Percentiles rank a stretch among this genome's conserved stretches.
Conservation (phyloP, 2,113 vertebrate genomes). For the Nannospalax galili region DNA sequence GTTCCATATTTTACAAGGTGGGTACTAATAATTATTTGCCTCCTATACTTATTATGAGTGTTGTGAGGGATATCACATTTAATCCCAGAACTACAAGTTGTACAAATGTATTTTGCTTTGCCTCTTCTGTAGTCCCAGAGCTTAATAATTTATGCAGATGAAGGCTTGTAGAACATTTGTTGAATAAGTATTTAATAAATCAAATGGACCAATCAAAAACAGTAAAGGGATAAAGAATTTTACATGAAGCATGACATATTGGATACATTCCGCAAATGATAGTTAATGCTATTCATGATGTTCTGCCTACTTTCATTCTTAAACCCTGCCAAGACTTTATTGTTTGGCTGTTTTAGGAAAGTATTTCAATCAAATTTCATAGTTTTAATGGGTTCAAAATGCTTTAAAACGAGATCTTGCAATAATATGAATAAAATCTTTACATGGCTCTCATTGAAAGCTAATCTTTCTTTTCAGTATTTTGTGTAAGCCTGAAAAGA, state of each 20-base stretch:
- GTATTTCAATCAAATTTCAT: background rate
- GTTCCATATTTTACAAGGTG: background rate
- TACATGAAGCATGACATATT: background rate
- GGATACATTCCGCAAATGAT: background rate
- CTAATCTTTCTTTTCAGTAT: background rate
- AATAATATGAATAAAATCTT: background rate
- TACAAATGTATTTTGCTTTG: background rate
- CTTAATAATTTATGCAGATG: background rate
- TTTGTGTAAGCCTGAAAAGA: background rate
- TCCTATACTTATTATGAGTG: background rate
- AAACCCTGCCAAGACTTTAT: slow-evolving; percentile 5
- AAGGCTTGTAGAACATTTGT: background rate
- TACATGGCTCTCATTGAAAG: background rate
- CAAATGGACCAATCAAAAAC: background rate
- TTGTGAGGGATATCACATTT: background rate
- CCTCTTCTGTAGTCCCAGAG: background rate
- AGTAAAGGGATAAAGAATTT: background rate
- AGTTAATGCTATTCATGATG: background rate
- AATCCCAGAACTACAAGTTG: background rate
- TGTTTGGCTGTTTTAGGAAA: slow-evolving; percentile 4
- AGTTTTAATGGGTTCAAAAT: slow-evolving; percentile 19
- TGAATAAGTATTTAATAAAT: background rate
- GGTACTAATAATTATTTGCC: background rate
- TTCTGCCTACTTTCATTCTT: background rate
- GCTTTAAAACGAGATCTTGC: background rate